Base-by-base conservation (phyloP, 2,888 invertebrate species). In the Drosophila limbata region DNA sequence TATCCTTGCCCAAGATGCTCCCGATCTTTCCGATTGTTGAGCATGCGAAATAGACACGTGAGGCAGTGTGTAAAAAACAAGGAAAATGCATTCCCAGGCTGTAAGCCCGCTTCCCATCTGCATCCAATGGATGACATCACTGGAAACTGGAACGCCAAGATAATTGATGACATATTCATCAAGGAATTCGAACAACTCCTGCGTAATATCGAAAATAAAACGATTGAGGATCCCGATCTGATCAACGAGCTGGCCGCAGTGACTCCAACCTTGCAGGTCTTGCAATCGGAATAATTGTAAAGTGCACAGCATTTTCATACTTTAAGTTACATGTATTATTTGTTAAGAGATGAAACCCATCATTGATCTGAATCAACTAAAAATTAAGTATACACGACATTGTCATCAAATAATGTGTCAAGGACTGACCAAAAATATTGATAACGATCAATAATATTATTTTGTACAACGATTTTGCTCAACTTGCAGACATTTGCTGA, bases 131-230 rank as follows among this genome's bases (percentile, higher is more conserved):
- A 11, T 21, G 13, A 13, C 10, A 13, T 13, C 11, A 21, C 42
- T 21, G 5, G 1, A 6, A 13, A 25, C 25, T 25, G 25, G 5
- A 19, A 19, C 4, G 15, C 4, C 19, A 10, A 42, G 6, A 2
- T 21, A 21, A 31, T 0, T 13, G 42, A 60, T 25, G 52, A 66
- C 2, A 13, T 63, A 19, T 48, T 47, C 5, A 17, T 67, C 6
- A 64, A 57, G 5, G 61, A 50, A 8, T n/a, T 64, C 15, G 31
- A 56, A 6, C 35, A 52, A 13, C 52, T 79, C 1, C 3, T 76
- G 0, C 6, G 13, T 1, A 47, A 44, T 28, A 63, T 80, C 40
- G 73, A 81, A 9, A 67, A 62, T 33, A 69, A 64, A 0, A 40
- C 47, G 0, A 11, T 65, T 4, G 2, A 19, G 1, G 59, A 78